Percentiles rank a stretch among this genome's conserved stretches.
phyloP scores from a whole-genome alignment of 2,888 invertebrate species.

The Poecilus cupreus region DNA sequence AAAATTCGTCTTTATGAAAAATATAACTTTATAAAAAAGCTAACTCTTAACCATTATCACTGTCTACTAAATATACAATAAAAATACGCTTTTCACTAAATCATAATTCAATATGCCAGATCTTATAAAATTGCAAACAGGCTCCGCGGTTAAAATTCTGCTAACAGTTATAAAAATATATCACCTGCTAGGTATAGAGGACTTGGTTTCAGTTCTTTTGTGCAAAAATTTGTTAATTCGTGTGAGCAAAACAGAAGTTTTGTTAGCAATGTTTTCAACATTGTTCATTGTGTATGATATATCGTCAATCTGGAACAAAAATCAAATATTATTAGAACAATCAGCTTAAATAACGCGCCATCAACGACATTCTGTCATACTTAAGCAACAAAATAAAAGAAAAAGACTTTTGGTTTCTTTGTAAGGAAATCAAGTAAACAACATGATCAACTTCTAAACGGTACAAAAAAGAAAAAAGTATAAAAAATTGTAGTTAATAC shows the following conservation, averaged over 20 bases:
- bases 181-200: constrained; percentile 24
- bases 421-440: too few relatives aligned
- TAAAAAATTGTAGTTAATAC: too few relatives aligned
- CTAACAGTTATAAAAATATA: constrained; percentile 34
- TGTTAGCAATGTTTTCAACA: constrained; percentile 68
- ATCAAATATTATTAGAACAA: background rate
- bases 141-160: constrained; percentile 29
- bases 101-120: background rate
- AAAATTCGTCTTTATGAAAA: constrained; percentile 32
- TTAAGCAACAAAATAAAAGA: too few relatives aligned
- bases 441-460: too few relatives aligned
- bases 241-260: constrained; percentile 43
- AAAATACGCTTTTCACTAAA: constrained; percentile 27
- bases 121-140: background rate
- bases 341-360: background rate
- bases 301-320: constrained; percentile 70
- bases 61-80: constrained; percentile 22
- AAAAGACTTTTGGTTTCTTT: too few relatives aligned
- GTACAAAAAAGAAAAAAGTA: too few relatives aligned
- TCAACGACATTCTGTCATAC: too few relatives aligned
- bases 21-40: constrained; percentile 45
- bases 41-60: constrained; percentile 11
- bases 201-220: constrained; percentile 36
- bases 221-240: constrained; percentile 42
- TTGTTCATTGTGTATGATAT: constrained; percentile 70